phyloP scores from a whole-genome alignment of 2,888 invertebrate species.

The Leptinotarsa haldemani region DNA sequence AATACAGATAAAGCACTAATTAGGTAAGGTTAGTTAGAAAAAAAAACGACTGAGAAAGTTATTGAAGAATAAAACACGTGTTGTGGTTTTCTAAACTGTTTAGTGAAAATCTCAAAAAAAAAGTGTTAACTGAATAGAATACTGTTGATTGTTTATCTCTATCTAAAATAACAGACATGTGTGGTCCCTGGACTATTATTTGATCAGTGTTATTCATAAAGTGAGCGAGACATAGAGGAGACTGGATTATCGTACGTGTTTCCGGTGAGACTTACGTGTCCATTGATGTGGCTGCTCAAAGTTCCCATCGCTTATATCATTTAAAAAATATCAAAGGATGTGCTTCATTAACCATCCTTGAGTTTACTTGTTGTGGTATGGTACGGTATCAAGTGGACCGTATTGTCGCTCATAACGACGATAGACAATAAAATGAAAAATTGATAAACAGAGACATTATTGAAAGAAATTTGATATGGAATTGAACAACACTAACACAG shows the following conservation, averaged over 20 bases:
- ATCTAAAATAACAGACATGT: background rate
- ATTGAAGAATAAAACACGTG: too few species aligned
- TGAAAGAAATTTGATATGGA: too few species aligned
- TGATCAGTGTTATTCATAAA: conserved; percentile 1
- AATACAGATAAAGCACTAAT: too few species aligned
- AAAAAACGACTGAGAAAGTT: too few species aligned
- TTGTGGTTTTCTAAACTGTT: too few species aligned
- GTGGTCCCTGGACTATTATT: background rate
- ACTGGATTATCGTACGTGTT: conserved; percentile 35
- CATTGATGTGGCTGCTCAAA: conserved; percentile 23
- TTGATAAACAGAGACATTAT: too few species aligned
- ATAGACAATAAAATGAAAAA: too few species aligned
- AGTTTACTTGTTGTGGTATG: background rate
- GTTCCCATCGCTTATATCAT: conserved; percentile 28
- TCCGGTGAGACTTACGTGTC: conserved; percentile 38
- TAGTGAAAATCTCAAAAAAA: too few species aligned
- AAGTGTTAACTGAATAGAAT: too few species aligned
- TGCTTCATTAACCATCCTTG: background rate
- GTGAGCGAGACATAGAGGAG: conserved; percentile 25
- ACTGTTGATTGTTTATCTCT: too few species aligned
- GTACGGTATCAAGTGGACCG: background rate
- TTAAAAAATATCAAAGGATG: background rate
- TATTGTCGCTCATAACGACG: background rate
- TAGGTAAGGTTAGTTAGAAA: too few species aligned
- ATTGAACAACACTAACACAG: too few species aligned